Percentiles rank a stretch among this genome's conserved stretches.
These are phyloP conservation scores for Phalera bucephala DNA, from an alignment of 2,888 invertebrate species.

Conservation along the genomic window DNA sequence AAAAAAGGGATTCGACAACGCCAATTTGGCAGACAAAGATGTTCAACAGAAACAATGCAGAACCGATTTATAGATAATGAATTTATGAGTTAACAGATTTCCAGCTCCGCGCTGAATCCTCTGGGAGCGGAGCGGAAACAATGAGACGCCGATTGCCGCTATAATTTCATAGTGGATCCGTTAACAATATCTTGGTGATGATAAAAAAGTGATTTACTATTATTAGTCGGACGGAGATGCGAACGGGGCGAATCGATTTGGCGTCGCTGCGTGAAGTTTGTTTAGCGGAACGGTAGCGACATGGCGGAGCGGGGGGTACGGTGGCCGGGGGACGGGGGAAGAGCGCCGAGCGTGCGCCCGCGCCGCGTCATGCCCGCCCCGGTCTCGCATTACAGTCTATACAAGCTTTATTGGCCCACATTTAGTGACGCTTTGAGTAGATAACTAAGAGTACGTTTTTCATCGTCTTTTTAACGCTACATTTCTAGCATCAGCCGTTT, in stretches of 20 bases:
- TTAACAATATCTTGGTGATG: constrained; percentile 64
- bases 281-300: constrained; percentile 73
- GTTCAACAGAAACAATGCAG: constrained; percentile 75
- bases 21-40: constrained; percentile 74
- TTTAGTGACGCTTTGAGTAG: constrained; percentile 54
- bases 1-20: constrained; percentile 51
- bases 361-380: constrained; percentile 50
- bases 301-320: constrained; percentile 16
- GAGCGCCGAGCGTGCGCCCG: constrained; percentile 50
- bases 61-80: constrained; percentile 66
- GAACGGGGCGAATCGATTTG: constrained; percentile 75
- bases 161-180: constrained; percentile 76
- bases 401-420: constrained; percentile 49
- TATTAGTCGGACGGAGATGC: constrained; percentile 69
- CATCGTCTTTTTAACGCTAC: constrained; percentile 35
- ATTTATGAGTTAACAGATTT: constrained; percentile 68
- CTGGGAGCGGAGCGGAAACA: constrained; percentile 65
- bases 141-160: constrained; percentile 56
- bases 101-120: constrained; percentile 48
- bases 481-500: constrained; percentile 34
- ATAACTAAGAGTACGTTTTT: constrained; percentile 39
- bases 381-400: constrained; percentile 33
- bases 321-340: constrained; percentile 14
- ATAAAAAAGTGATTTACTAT: constrained; percentile 74
- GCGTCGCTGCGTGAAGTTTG: constrained; percentile 77